These are phyloP conservation scores for Barbus barbus DNA, from an alignment of 2,113 vertebrate genomes.

Conservation along the genomic window DNA sequence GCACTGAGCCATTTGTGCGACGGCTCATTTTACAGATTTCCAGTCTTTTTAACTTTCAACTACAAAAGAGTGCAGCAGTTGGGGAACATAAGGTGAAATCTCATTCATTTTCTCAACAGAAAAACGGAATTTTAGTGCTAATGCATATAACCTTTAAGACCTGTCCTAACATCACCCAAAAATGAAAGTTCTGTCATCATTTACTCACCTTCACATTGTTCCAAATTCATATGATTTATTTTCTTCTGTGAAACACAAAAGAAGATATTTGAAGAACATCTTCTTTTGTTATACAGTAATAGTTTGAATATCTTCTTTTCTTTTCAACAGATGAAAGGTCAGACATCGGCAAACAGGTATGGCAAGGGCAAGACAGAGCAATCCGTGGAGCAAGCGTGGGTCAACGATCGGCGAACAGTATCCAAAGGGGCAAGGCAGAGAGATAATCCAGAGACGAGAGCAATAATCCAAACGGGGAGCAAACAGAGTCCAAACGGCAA, in stretches of 20 bases:
- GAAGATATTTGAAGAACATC: neutral
- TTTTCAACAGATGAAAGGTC: neutral
- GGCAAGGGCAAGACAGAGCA: too few species aligned
- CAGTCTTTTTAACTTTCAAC: neutral
- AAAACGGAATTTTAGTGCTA: neutral
- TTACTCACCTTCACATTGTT: neutral
- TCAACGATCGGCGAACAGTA: too few species aligned
- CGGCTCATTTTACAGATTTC: slow-evolving; percentile 14
- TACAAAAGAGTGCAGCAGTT: neutral
- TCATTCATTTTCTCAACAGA: neutral
- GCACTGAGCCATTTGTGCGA: neutral
- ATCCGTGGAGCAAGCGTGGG: too few species aligned
- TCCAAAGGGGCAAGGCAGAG: too few species aligned
- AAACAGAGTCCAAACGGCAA: too few species aligned
- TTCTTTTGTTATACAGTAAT: neutral
- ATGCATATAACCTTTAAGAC: neutral
- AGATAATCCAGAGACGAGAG: too few species aligned
- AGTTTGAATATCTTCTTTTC: neutral
- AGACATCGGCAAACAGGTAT: too few species aligned
- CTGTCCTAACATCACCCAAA: neutral
- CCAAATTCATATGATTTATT: neutral
- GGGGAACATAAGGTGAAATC: neutral
- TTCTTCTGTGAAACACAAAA: neutral
- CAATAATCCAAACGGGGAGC: too few species aligned
- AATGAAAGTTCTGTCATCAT: neutral